Percentiles rank a stretch among this genome's conserved stretches.
phyloP scores from a whole-genome alignment of 2,113 vertebrate species.

The Cathartes aura region DNA sequence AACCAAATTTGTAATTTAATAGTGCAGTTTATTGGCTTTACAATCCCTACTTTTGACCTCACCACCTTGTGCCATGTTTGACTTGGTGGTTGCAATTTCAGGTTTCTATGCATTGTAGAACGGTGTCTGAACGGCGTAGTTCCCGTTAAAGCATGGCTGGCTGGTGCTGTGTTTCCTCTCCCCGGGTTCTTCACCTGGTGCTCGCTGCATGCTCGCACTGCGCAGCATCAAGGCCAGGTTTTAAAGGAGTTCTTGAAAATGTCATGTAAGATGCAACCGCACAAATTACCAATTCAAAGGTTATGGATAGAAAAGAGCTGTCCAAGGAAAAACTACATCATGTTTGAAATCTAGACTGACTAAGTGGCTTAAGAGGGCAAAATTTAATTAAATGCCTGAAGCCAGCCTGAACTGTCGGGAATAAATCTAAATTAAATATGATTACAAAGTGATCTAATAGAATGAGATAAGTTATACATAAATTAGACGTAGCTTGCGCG shows the following conservation, averaged over 20 bases:
- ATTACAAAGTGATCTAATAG: constrained; percentile 71
- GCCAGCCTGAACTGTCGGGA: constrained; percentile 56
- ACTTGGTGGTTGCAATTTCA: accelerated
- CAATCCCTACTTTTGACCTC: neutral
- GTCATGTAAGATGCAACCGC: neutral
- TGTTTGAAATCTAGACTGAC: constrained; percentile 50
- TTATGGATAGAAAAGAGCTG: constrained; percentile 2
- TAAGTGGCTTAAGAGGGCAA: constrained; percentile 66
- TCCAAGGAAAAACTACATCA: constrained; percentile 35
- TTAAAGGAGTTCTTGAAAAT: neutral
- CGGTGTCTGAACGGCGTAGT: accelerated
- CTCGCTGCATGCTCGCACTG: neutral
- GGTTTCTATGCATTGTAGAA: neutral
- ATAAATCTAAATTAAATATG: constrained; percentile 78
- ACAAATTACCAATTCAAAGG: constrained; percentile 31
- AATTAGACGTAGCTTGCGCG: constrained; percentile 27
- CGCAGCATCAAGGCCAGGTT: neutral
- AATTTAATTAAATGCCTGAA: constrained; percentile 74
- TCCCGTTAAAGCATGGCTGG: neutral
- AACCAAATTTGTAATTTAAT: neutral
- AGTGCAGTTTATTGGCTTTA: neutral
- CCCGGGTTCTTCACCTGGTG: neutral
- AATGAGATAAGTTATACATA: constrained; percentile 68
- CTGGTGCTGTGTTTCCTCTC: neutral
- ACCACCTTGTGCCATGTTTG: neutral